Percentiles rank a stretch among this genome's conserved stretches.
Conservation (phyloP, 1,140 invertebrate genomes). For the Aphaenogaster ashmeadi region DNA sequence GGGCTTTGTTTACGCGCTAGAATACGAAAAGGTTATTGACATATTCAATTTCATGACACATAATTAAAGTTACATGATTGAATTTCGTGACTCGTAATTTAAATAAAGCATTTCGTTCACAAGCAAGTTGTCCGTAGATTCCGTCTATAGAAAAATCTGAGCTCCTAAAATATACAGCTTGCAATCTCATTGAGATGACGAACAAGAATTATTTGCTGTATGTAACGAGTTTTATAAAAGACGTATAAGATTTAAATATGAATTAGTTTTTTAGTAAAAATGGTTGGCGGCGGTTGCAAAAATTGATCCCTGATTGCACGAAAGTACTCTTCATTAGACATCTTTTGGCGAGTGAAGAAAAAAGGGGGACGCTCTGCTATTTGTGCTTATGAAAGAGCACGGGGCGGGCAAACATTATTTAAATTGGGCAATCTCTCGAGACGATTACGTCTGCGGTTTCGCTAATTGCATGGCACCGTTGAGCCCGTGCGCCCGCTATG, state of each 20-base stretch:
- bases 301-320: constrained; percentile 38
- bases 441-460: constrained; percentile 67
- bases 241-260: not conserved
- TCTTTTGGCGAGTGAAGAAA: constrained; percentile 17
- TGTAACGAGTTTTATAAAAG: not conserved
- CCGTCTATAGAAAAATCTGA: not conserved
- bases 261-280: not conserved
- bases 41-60: not conserved
- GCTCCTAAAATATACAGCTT: not conserved
- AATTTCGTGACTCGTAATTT: not conserved
- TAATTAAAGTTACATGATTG: not conserved
- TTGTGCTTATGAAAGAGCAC: constrained; percentile 22
- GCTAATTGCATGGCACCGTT: constrained; percentile 66
- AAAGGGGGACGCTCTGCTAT: not conserved
- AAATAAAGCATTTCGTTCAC: not conserved
- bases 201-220: not conserved
- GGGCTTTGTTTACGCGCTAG: not conserved
- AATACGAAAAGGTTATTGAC: not conserved
- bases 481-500: not conserved
- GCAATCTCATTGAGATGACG: not conserved
- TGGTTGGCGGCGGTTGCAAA: not conserved
- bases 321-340: constrained; percentile 26
- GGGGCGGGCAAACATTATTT: constrained; percentile 64
- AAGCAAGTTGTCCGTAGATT: not conserved
- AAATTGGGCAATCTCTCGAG: constrained; percentile 64